Conservation (phyloP, 1,140 invertebrate genomes). For the Psilanteris sp. region DNA sequence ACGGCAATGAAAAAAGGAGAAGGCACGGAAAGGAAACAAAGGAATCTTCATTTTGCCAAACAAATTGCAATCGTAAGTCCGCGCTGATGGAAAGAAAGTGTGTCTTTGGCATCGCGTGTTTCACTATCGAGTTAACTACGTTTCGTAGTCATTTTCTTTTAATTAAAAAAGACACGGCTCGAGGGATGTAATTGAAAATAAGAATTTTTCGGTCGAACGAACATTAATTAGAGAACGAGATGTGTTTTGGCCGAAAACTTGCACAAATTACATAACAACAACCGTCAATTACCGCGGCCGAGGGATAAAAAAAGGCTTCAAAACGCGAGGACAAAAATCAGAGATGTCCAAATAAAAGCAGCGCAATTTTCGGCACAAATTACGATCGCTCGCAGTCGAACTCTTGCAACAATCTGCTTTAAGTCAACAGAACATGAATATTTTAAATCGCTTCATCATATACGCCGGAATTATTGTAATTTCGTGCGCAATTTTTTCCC, state of each 20-base stretch:
- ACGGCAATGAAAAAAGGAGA: no score
- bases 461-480: conserved; percentile 52
- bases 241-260: conserved; percentile 19
- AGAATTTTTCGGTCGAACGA: conserved; percentile 22
- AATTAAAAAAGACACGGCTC: conserved; percentile 27
- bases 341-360: conserved; percentile 35
- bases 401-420: conserved; percentile 13
- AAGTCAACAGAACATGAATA: conserved; percentile 54
- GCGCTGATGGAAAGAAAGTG: no score
- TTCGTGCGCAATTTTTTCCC: conserved; percentile 41
- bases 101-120: no score
- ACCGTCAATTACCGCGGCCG: conserved; percentile 33
- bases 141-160: conserved; percentile 12
- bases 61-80: no score
- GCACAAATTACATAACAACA: conserved; percentile 32
- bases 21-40: no score
- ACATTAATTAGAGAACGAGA: conserved; percentile 32
- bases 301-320: not conserved
- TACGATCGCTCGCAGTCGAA: conserved; percentile 20
- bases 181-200: conserved; percentile 22
- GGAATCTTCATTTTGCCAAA: no score
- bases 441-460: conserved; percentile 54
- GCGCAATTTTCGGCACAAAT: conserved; percentile 13
- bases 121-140: no score
- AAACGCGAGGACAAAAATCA: conserved; percentile 39